A percentile compares a stretch with the other conserved stretches of the same genome.
Evolutionary conservation across 2,113 vertebrate species (phyloP).

Genomic region (Gavia stellata): DNA sequence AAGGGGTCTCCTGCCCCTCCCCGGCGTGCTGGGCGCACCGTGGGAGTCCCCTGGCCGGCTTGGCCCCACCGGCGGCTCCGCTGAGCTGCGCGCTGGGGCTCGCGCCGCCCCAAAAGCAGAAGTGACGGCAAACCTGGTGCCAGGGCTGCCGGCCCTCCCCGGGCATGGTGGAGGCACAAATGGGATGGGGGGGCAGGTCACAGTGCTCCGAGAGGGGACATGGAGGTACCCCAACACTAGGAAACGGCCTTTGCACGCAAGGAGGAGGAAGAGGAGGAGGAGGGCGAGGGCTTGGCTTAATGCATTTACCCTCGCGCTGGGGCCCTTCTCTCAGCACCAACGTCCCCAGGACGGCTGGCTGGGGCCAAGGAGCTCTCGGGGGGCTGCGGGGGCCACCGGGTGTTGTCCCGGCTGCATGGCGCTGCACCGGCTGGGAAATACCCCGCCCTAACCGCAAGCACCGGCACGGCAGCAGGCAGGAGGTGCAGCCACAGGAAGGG

Average conservation of each 20-base stretch:
- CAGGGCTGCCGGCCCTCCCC: neutral
- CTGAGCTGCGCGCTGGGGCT: neutral
- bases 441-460: neutral
- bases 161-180: neutral
- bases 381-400: neutral
- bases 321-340: neutral
- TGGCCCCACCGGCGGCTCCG: neutral
- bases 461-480: neutral
- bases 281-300: accelerated
- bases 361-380: accelerated
- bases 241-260: accelerated
- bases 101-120: neutral
- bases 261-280: neutral
- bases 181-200: neutral
- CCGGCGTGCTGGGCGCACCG: accelerated
- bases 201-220: neutral
- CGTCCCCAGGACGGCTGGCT: neutral
- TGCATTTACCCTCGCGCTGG: accelerated
- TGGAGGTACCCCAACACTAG: accelerated
- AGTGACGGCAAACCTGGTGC: neutral
- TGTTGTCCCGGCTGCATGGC: too few species aligned
- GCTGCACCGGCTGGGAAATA: neutral
- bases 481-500: constrained; percentile 16
- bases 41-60: neutral
- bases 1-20: too few species aligned